These are phyloP conservation scores for Bovichtus diacanthus DNA, from an alignment of 2,797 vertebrate genomes.

Conservation along the genomic window DNA sequence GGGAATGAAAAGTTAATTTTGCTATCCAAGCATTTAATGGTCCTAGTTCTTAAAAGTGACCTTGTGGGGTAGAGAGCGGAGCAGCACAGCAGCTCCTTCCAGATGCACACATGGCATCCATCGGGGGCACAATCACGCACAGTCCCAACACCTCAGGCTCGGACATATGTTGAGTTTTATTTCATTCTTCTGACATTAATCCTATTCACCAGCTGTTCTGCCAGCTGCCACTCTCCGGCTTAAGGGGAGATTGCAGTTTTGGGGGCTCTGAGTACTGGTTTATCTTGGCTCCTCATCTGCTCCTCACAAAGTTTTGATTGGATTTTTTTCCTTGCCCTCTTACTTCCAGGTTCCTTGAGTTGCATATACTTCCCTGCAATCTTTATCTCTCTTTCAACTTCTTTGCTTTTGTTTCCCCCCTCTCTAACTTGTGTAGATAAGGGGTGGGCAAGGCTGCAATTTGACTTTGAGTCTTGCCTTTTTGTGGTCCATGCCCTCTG, in stretches of 20 bases:
- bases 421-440: constrained; percentile 48
- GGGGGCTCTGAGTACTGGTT: constrained; percentile 91
- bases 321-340: constrained; percentile 61
- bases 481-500: constrained; percentile 50
- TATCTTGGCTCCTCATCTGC: constrained; percentile 88
- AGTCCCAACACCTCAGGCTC: constrained; percentile 98
- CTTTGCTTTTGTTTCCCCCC: constrained; percentile 49
- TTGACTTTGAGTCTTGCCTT: constrained; percentile 51
- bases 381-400: constrained; percentile 55
- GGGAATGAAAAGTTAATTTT: constrained; percentile 89
- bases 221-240: constrained; percentile 99
- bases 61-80: constrained; percentile 93
- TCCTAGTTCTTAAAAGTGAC: constrained; percentile 96
- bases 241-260: constrained; percentile 98
- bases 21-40: constrained; percentile 91
- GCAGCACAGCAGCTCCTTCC: constrained; percentile 93
- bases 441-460: constrained; percentile 33
- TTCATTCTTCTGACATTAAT: constrained; percentile 99
- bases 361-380: constrained; percentile 45
- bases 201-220: constrained; percentile 99
- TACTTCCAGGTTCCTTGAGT: constrained; percentile 75
- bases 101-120: constrained; percentile 99
- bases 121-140: constrained; percentile 97
- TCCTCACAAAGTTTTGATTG: constrained; percentile 85
- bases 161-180: constrained; percentile 99